These are phyloP conservation scores for Frankliniella intonsa DNA, from an alignment of 2,888 invertebrate genomes.

Conservation along the genomic window DNA sequence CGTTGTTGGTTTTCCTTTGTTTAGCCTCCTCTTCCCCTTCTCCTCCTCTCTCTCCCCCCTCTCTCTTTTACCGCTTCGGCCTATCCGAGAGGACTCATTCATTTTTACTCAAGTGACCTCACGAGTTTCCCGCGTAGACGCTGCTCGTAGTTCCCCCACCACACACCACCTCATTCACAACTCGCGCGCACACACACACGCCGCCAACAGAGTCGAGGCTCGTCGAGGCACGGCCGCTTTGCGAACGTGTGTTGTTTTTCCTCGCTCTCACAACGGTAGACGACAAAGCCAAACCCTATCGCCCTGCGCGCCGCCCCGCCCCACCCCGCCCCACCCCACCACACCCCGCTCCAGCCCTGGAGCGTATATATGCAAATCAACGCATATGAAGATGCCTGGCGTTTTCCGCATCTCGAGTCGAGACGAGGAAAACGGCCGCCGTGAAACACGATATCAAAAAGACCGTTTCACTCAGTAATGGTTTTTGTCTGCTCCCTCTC, in stretches of 20 bases:
- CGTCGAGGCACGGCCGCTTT: not conserved
- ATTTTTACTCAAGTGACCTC: constrained; percentile 3
- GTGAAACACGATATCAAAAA: no score
- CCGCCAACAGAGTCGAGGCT: not conserved
- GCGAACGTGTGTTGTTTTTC: not conserved
- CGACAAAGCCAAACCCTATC: no score
- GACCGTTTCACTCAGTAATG: no score
- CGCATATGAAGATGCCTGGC: no score
- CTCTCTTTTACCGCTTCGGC: not conserved
- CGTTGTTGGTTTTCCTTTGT: constrained; percentile 19
- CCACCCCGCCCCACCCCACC: no score
- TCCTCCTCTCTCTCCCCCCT: not conserved
- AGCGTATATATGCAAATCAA: no score
- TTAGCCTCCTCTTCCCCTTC: not conserved
- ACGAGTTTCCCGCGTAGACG: not conserved
- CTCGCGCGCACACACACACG: not conserved
- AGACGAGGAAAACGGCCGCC: no score
- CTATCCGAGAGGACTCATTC: not conserved
- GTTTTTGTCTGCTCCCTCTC: no score
- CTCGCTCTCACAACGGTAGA: not conserved
- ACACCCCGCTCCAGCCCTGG: no score
- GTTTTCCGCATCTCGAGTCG: no score
- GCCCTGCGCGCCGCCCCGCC: no score
- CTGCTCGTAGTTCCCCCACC: not conserved
- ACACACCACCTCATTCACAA: not conserved